Evolutionary conservation across 2,113 vertebrate genomes (phyloP).

Genomic region (Laticauda laticaudata): DNA sequence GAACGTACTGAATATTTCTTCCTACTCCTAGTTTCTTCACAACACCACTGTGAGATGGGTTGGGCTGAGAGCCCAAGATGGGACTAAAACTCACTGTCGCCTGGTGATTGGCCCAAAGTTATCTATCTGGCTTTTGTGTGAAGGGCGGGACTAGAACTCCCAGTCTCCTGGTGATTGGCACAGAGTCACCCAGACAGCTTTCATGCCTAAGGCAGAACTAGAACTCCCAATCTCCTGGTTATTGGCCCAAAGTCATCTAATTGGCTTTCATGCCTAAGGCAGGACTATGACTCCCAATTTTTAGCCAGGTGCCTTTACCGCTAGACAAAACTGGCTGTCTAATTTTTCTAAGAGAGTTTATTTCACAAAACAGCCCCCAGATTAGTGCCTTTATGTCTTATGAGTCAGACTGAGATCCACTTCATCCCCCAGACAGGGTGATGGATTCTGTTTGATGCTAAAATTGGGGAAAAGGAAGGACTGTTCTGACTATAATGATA

Average conservation of each 20-base stretch:
- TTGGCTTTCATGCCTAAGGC: not conserved
- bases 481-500: not conserved
- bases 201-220: not conserved
- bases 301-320: not conserved
- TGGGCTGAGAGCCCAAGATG: not conserved
- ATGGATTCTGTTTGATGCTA: not conserved
- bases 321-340: not conserved
- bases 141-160: not conserved
- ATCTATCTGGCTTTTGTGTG: not conserved
- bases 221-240: not conserved
- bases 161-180: not conserved
- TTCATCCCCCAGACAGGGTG: not conserved
- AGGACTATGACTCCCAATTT: not conserved
- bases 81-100: too few species aligned
- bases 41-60: not conserved
- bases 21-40: not conserved
- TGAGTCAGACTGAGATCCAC: not conserved
- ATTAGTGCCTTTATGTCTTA: not conserved
- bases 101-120: too few species aligned
- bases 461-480: not conserved
- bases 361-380: not conserved
- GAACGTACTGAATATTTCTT: not conserved
- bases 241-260: not conserved
- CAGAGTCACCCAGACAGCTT: not conserved
- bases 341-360: not conserved